Percentiles rank a stretch among this genome's conserved stretches.
These are phyloP conservation scores for Sebastiscus tertius DNA, from an alignment of 2,797 vertebrate species.

Conservation along the genomic window DNA sequence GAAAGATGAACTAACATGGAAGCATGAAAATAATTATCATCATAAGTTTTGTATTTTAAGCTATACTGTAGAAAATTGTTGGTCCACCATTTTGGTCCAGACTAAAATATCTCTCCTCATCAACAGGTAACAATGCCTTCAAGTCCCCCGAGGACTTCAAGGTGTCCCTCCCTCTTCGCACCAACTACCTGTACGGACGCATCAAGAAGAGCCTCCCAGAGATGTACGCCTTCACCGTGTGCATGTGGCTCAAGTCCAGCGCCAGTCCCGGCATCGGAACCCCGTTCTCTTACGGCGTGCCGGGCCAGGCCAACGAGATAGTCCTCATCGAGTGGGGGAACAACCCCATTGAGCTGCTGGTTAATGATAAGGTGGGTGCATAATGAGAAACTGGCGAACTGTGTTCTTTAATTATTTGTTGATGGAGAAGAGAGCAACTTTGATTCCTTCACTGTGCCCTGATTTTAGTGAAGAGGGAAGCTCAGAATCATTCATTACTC, in stretches of 20 bases:
- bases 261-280: constrained; percentile 95
- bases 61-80: too few species aligned
- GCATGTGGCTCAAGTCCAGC: constrained; percentile 96
- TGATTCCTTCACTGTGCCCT: background rate
- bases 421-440: background rate
- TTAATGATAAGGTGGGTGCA: constrained; percentile 94
- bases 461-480: constrained; percentile 9
- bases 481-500: constrained; percentile 27
- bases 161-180: constrained; percentile 93
- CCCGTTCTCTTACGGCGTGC: constrained; percentile 95
- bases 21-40: background rate
- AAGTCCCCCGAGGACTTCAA: constrained; percentile 98
- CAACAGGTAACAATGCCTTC: constrained; percentile 91
- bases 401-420: background rate
- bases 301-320: constrained; percentile 97
- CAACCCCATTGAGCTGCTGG: constrained; percentile 96
- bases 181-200: constrained; percentile 96
- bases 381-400: background rate
- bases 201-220: constrained; percentile 97
- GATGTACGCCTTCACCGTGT: constrained; percentile 96
- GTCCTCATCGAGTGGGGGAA: constrained; percentile 99
- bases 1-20: background rate
- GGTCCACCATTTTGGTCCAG: too few species aligned
- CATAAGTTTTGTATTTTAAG: too few species aligned
- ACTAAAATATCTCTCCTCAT: background rate